Evolutionary conservation across 2,797 vertebrate species (phyloP).

Genomic region (Eulemur mongoz): DNA sequence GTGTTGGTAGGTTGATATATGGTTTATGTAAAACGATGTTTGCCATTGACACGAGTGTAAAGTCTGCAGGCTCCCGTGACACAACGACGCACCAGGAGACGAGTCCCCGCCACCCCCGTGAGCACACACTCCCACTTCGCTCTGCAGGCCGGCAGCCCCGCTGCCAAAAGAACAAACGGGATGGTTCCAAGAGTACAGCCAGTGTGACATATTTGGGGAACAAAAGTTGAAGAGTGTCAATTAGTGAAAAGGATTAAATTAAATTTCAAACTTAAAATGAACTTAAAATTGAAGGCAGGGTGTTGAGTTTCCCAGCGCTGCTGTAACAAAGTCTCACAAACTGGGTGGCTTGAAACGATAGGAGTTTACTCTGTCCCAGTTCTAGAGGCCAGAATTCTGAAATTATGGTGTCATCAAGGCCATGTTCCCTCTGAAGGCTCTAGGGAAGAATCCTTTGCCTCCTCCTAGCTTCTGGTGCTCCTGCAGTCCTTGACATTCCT

Average conservation of each 20-base stretch:
- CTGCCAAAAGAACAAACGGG: not conserved
- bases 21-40: not conserved
- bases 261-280: not conserved
- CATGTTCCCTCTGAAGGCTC: not conserved
- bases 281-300: not conserved
- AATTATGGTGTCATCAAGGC: not conserved
- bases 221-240: not conserved
- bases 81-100: not conserved
- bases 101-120: not conserved
- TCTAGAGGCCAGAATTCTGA: not conserved
- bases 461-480: not conserved
- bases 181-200: not conserved
- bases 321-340: not conserved
- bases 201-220: not conserved
- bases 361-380: not conserved
- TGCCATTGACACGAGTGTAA: not conserved
- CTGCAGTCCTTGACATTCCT: not conserved
- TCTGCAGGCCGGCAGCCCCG: not conserved
- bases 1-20: not conserved
- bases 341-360: not conserved
- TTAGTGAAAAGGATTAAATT: not conserved
- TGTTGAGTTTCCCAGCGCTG: not conserved
- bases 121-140: not conserved
- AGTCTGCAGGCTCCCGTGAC: not conserved
- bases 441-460: not conserved